These are phyloP conservation scores for Drosophila mimica DNA, from an alignment of 2,888 invertebrate species.

Conservation along the genomic window DNA sequence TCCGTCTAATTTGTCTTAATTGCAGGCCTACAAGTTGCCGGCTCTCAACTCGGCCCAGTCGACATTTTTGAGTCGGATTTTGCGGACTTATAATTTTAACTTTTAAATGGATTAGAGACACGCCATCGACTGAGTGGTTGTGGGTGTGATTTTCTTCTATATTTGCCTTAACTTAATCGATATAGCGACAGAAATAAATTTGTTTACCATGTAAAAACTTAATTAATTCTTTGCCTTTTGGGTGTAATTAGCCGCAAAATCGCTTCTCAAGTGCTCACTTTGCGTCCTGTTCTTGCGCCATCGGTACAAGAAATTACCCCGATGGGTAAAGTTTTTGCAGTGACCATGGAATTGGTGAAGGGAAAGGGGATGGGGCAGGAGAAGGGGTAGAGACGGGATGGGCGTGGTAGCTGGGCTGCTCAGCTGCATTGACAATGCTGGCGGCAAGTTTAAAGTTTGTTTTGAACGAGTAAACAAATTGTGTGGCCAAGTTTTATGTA, in stretches of 20 bases:
- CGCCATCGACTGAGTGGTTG: conserved; percentile 44
- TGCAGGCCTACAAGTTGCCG: conserved; percentile 33
- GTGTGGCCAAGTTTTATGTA: conserved; percentile 68
- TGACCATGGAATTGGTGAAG: conserved; percentile 38
- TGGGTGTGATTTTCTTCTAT: neutral
- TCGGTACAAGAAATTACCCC: conserved; percentile 11
- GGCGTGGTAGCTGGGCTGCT: neutral
- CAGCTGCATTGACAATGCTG: conserved; percentile 60
- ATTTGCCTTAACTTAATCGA: conserved; percentile 30
- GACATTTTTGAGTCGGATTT: conserved; percentile 64
- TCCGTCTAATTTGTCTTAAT: conserved; percentile 77
- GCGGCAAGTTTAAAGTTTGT: conserved; percentile 75
- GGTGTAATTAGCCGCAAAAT: conserved; percentile 72
- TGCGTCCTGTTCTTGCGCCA: conserved; percentile 19
- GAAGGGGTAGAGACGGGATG: neutral
- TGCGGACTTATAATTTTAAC: conserved; percentile 31
- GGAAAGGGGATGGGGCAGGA: neutral
- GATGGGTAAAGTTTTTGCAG: conserved; percentile 45
- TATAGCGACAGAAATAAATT: conserved; percentile 36
- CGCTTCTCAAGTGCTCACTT: conserved; percentile 63
- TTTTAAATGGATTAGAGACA: conserved; percentile 63
- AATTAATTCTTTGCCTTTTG: conserved; percentile 69
- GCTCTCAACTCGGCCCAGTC: conserved; percentile 25
- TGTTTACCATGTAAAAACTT: conserved; percentile 44
- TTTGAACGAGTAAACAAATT: conserved; percentile 79